phyloP scores from a whole-genome alignment of 2,113 vertebrate genomes.

The Laticauda colubrina region DNA sequence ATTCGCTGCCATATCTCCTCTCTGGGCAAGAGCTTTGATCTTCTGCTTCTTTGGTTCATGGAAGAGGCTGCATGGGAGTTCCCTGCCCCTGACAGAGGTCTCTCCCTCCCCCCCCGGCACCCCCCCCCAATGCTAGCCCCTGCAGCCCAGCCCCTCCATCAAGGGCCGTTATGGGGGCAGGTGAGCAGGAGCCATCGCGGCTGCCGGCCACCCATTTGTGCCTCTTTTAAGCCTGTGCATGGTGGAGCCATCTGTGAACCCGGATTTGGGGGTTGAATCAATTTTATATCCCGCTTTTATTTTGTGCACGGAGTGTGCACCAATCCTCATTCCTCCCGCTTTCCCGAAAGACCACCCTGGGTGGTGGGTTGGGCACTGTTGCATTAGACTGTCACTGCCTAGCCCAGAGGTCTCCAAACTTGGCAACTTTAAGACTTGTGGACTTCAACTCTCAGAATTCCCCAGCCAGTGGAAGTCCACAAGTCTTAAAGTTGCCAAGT shows the following conservation, averaged over 20 bases:
- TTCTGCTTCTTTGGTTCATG: not conserved
- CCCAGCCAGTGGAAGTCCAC: too few relatives aligned
- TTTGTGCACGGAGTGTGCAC: not conserved
- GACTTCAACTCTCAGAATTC: too few relatives aligned
- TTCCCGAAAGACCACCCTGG: not conserved
- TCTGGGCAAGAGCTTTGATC: not conserved
- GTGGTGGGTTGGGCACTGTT: not conserved
- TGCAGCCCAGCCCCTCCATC: not conserved
- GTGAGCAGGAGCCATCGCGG: not conserved
- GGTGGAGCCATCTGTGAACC: not conserved
- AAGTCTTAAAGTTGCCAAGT: too few relatives aligned
- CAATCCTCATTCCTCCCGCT: not conserved
- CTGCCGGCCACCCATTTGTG: not conserved
- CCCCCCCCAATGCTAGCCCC: not conserved
- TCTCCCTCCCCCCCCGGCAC: too few relatives aligned
- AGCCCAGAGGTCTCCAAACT: not conserved
- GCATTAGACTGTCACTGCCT: not conserved
- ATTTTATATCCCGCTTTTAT: not conserved
- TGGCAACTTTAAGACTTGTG: too few relatives aligned
- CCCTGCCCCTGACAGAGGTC: too few relatives aligned
- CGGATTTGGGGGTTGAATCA: not conserved
- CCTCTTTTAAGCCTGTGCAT: too few relatives aligned
- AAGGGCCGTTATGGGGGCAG: not conserved
- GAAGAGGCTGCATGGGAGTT: not conserved
- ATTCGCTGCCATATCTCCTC: not conserved